Conservation (phyloP, 2,113 vertebrate genomes). For the Pandion haliaetus region DNA sequence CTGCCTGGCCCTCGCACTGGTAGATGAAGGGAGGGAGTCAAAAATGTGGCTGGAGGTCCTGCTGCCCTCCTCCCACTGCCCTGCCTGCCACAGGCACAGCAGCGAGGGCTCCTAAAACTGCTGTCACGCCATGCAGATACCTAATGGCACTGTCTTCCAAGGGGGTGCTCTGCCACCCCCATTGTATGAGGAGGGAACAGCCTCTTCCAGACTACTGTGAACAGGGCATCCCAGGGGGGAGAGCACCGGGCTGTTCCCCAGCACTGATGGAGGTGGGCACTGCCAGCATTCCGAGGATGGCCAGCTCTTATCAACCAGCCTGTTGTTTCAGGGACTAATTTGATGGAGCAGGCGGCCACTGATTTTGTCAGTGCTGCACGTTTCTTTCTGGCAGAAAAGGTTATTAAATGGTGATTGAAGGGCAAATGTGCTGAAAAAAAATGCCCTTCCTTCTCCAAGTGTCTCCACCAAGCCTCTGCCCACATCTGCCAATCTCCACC, state of each 20-base stretch:
- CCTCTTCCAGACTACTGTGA: not conserved
- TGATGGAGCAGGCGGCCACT: not conserved
- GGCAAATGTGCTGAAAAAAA: not conserved
- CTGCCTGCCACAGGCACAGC: not conserved
- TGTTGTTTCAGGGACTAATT: not conserved
- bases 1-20: not conserved
- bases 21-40: not conserved
- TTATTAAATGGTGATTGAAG: not conserved
- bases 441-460: not conserved
- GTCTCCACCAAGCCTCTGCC: not conserved
- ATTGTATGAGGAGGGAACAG: not conserved
- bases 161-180: not conserved
- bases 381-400: not conserved
- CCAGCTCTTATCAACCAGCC: not conserved
- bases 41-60: not conserved
- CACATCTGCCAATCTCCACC: not conserved
- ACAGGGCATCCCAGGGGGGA: rapidly evolving
- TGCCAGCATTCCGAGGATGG: not conserved
- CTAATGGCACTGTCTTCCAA: not conserved
- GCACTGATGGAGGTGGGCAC: not conserved
- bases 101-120: rapidly evolving
- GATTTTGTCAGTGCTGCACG: not conserved
- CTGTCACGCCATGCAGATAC: not conserved
- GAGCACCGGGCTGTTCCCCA: not conserved
- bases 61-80: not conserved